Evolutionary conservation across 92 coral and sea anemone species (phyloP), one percentile per base, ranked within the genome.

Genomic region (Umimayanthus kanabou): DNA sequence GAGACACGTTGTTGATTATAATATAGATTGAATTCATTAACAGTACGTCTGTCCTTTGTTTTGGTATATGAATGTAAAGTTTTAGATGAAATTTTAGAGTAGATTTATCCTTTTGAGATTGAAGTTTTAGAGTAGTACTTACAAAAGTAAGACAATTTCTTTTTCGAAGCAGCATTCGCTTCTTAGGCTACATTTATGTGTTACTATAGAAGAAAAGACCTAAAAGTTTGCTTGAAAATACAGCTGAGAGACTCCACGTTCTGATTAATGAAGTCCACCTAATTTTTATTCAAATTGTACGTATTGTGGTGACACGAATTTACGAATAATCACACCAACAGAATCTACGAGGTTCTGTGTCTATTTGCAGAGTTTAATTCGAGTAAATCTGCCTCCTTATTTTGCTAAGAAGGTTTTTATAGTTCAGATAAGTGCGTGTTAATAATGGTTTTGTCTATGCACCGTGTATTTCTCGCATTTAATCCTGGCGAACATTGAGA

Each of bases 401-500:
- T 93, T 83, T 89, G 81, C 93, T 93, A 95, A 95, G 98, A 90
- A 89, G 87, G 83, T 91, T 87, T 93, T 93, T 95, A 95, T 90
- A 93, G 90, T 90, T 72, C 80, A 50, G 85, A 83, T 93, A 95
- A 93, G 96, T 92, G 98, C 86, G 95, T 91, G 90, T 79, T 95
- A 95, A 91, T 95, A 95, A 84, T 91, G 93, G 98, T 95, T 95
- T 95, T 95, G 98, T 95, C 91, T 88, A 40, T 82, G 39, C 30
- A 85, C 85, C 93, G 96, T 94, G 96, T 95, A 85, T 84, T 92
- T 90, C 96, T 93, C 93, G 94, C 91, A 39, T 80, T 86, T 95
- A 95, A 95, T 95, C 98, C 96, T 91, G 79, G 39, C 30, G 45
- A 91, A 92, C 91, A 93, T 95, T 89, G 92, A 87, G 82, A 88